Conservation (phyloP, 2,797 vertebrate genomes). For the Nyctibius grandis region DNA sequence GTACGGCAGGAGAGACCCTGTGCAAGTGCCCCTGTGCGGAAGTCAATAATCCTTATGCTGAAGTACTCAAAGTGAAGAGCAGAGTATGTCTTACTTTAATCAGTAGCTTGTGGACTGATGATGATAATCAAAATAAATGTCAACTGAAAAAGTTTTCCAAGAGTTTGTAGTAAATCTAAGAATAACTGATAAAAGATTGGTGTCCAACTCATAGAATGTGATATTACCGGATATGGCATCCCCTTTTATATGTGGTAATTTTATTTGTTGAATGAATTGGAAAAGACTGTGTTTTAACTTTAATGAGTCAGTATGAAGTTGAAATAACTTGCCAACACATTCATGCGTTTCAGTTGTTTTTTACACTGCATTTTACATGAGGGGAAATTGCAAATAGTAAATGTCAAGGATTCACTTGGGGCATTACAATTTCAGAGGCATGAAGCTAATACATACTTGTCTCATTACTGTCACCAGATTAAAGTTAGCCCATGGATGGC, state of each 20-base stretch:
- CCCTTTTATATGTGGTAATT: background rate
- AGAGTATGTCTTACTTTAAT: background rate
- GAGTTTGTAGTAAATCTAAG: background rate
- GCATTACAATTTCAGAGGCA: slow-evolving; percentile 71
- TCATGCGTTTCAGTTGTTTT: slow-evolving; percentile 49
- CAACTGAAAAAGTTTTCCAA: background rate
- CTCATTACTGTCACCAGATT: slow-evolving; percentile 75
- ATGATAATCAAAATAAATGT: background rate
- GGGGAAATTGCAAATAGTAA: slow-evolving; percentile 70
- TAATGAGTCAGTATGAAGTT: slow-evolving; percentile 40
- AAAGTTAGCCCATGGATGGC: slow-evolving; percentile 58
- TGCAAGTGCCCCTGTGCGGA: background rate
- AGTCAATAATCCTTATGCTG: background rate
- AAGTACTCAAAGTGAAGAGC: background rate
- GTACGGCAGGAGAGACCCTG: background rate
- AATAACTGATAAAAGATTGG: background rate
- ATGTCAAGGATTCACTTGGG: slow-evolving; percentile 76
- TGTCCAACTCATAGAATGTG: background rate
- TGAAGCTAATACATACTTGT: slow-evolving; percentile 78
- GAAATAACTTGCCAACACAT: slow-evolving; percentile 45
- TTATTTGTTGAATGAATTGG: background rate
- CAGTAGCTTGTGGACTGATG: background rate
- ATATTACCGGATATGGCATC: background rate
- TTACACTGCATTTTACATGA: slow-evolving; percentile 67
- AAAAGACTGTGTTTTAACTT: slow-evolving; percentile 33